Conservation (phyloP, 2,797 vertebrate genomes). For the Clamator glandarius region DNA sequence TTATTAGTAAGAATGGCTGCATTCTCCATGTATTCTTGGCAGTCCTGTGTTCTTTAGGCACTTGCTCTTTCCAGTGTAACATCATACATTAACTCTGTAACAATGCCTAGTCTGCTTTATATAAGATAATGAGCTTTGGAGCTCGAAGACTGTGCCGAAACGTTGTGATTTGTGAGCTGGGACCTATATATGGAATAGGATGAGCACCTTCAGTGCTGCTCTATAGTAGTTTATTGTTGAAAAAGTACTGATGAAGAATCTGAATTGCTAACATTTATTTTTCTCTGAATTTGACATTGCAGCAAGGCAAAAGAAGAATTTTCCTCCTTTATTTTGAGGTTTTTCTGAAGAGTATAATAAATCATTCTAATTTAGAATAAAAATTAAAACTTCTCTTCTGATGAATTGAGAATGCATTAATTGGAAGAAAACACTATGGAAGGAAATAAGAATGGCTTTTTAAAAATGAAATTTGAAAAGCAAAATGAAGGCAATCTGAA, state of each 20-base stretch:
- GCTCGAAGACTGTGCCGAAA: slow-evolving; percentile 32
- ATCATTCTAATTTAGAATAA: background rate
- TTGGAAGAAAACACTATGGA: background rate
- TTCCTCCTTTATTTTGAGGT: background rate
- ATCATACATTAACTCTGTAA: slow-evolving; percentile 1
- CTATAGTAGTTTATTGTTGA: background rate
- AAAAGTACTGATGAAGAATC: background rate
- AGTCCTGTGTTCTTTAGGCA: background rate
- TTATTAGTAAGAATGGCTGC: background rate
- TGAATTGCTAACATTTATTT: background rate
- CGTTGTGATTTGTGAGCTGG: slow-evolving; percentile 19
- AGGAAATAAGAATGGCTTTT: background rate
- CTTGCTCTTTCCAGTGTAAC: background rate
- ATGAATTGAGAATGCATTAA: background rate
- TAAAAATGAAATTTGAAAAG: background rate
- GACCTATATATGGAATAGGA: background rate
- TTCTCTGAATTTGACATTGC: background rate
- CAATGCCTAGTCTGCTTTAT: slow-evolving; percentile 21
- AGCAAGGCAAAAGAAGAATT: background rate
- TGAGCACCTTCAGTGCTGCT: background rate
- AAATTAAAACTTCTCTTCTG: background rate
- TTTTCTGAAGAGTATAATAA: background rate
- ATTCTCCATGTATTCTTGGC: background rate
- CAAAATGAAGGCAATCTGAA: background rate
- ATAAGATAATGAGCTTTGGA: slow-evolving; percentile 23